Conservation (phyloP, 2,888 invertebrate species). For the Bombylius discolor region DNA sequence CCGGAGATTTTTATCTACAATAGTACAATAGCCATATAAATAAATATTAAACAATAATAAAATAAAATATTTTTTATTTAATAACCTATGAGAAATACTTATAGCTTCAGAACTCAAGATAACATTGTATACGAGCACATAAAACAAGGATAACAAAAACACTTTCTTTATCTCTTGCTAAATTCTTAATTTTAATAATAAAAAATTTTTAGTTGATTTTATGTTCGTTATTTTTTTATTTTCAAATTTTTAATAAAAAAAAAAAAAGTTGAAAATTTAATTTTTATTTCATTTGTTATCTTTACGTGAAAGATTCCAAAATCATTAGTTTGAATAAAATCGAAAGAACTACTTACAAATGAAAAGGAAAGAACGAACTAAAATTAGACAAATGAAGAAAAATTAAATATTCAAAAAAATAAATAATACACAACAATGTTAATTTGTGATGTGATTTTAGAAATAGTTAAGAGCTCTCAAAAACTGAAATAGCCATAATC, state of each 20-base stretch:
- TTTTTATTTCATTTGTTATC: neutral
- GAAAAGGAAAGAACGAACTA: neutral
- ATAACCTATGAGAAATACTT: no score
- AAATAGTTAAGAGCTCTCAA: slow-evolving; percentile 50
- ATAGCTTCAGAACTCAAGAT: no score
- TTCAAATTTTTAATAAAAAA: neutral
- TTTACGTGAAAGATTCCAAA: no score
- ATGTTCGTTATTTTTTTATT: neutral
- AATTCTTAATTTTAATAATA: neutral
- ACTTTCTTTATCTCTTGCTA: neutral
- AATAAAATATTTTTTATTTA: no score
- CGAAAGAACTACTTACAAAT: no score
- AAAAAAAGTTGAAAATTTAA: neutral
- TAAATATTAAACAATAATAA: no score
- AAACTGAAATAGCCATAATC: slow-evolving; percentile 54
- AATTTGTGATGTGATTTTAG: slow-evolving; percentile 19
- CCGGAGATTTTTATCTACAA: neutral
- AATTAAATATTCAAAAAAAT: slow-evolving; percentile 2
- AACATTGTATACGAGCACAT: neutral
- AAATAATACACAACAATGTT: slow-evolving; percentile 6
- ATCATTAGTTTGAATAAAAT: no score
- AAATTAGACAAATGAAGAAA: slow-evolving; percentile 4
- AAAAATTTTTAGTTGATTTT: neutral
- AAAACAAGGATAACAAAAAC: neutral
- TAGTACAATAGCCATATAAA: no score